A percentile compares a stretch with the other conserved stretches of the same genome.
phyloP scores from a whole-genome alignment of 2,797 vertebrate genomes.

The Schizopygopsis pylzovi region DNA sequence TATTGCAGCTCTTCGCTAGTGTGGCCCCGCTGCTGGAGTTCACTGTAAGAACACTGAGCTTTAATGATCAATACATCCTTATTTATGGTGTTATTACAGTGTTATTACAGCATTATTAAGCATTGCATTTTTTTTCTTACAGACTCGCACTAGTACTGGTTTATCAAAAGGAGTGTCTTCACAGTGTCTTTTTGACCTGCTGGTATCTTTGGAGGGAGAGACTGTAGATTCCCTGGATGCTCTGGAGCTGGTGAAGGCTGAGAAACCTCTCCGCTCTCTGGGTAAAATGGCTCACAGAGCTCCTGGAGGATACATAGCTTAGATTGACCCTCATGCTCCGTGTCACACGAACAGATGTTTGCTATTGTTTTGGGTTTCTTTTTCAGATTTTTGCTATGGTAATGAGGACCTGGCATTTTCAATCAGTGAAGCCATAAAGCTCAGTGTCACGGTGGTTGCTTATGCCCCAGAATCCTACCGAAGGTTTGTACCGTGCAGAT shows the following conservation, averaged over 20 bases:
- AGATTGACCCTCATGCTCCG: neutral
- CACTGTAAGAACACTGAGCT: slow-evolving; percentile 80
- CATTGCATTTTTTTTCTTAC: neutral
- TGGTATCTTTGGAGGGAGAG: slow-evolving; percentile 94
- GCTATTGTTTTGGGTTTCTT: neutral
- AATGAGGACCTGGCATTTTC: slow-evolving; percentile 97
- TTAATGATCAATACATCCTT: neutral
- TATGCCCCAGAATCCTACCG: slow-evolving; percentile 97
- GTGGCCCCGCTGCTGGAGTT: slow-evolving; percentile 96
- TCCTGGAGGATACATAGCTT: neutral
- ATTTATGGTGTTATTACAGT: slow-evolving; percentile 9
- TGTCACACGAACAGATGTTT: neutral
- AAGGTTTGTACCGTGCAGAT: slow-evolving; percentile 80
- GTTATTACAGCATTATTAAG: neutral
- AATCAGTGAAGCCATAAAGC: slow-evolving; percentile 96
- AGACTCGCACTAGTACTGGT: slow-evolving; percentile 82
- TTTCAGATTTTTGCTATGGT: slow-evolving; percentile 97
- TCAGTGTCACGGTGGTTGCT: slow-evolving; percentile 96
- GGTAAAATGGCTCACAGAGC: slow-evolving; percentile 76
- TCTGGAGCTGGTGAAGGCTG: slow-evolving; percentile 94
- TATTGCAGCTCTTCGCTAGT: slow-evolving; percentile 96
- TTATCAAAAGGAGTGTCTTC: slow-evolving; percentile 93
- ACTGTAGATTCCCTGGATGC: slow-evolving; percentile 92
- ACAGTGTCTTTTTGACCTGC: slow-evolving; percentile 95
- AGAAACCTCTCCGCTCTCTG: slow-evolving; percentile 95